A percentile compares a stretch with the other conserved stretches of the same genome.
phyloP scores from a whole-genome alignment of 2,113 vertebrate genomes.

The Pitta sordida region DNA sequence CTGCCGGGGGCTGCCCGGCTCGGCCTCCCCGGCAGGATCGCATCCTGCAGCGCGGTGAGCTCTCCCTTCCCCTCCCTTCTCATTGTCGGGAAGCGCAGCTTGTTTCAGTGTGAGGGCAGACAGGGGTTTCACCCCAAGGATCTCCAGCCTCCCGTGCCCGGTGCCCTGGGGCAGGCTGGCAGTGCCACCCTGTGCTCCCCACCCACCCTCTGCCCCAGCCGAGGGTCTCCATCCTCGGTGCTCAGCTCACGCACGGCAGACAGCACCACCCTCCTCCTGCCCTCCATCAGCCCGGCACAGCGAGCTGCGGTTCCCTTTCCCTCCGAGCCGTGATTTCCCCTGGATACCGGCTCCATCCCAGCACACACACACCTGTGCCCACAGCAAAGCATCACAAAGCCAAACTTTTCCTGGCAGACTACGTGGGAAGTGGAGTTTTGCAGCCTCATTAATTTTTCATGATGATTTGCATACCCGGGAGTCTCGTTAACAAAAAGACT shows the following conservation, averaged over 20 bases:
- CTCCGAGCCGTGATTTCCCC: not conserved
- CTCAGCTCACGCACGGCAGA: not conserved
- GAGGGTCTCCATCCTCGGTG: not conserved
- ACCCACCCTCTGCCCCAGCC: not conserved
- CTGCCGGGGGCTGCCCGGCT: not conserved
- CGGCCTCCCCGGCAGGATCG: not conserved
- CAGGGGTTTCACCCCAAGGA: not conserved
- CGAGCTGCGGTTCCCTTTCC: not conserved
- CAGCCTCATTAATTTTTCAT: conserved; percentile 56
- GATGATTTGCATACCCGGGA: conserved; percentile 10
- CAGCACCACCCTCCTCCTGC: not conserved
- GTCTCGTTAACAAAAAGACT: conserved; percentile 8
- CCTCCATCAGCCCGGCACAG: not conserved
- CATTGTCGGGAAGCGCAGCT: not conserved
- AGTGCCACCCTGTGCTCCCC: not conserved
- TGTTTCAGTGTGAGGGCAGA: not conserved
- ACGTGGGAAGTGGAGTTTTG: conserved; percentile 39
- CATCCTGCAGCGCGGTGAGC: not conserved
- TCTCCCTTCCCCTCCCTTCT: not conserved
- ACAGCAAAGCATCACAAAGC: not conserved
- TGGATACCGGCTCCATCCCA: not conserved
- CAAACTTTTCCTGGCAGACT: conserved; percentile 26
- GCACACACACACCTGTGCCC: not conserved
- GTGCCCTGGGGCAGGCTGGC: too few species aligned
- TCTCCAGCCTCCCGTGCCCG: too few species aligned